Evolutionary conservation across 2,113 vertebrate species (phyloP).

Genomic region (Vulpes ferrilata): DNA sequence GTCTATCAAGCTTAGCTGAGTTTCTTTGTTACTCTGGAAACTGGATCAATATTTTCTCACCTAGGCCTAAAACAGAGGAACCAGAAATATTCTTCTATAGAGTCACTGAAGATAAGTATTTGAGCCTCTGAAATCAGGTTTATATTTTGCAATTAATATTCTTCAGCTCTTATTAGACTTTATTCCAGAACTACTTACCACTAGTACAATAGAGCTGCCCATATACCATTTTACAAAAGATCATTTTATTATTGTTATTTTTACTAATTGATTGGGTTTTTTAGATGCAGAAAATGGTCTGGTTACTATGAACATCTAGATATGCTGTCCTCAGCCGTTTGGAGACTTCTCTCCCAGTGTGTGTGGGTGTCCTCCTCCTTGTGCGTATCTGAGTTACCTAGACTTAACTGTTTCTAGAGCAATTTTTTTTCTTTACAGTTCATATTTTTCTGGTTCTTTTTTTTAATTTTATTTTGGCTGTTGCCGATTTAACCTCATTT

Average conservation of each 20-base stretch:
- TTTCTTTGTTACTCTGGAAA: constrained; percentile 32
- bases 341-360: background rate
- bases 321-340: background rate
- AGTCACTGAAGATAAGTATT: constrained; percentile 34
- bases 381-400: background rate
- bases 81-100: background rate
- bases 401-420: background rate
- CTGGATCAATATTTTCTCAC: constrained; percentile 41
- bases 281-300: background rate
- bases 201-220: background rate
- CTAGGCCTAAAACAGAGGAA: background rate
- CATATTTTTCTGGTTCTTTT: background rate
- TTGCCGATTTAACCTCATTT: background rate
- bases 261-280: background rate
- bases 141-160: background rate
- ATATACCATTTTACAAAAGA: background rate
- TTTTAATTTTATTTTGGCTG: background rate
- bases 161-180: background rate
- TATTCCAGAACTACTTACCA: background rate
- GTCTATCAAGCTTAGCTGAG: background rate
- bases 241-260: background rate
- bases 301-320: background rate
- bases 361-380: too few species aligned
- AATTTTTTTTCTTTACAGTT: background rate
- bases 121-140: background rate